phyloP scores from a whole-genome alignment of 2,797 vertebrate genomes.

The Crenichthys baileyi region DNA sequence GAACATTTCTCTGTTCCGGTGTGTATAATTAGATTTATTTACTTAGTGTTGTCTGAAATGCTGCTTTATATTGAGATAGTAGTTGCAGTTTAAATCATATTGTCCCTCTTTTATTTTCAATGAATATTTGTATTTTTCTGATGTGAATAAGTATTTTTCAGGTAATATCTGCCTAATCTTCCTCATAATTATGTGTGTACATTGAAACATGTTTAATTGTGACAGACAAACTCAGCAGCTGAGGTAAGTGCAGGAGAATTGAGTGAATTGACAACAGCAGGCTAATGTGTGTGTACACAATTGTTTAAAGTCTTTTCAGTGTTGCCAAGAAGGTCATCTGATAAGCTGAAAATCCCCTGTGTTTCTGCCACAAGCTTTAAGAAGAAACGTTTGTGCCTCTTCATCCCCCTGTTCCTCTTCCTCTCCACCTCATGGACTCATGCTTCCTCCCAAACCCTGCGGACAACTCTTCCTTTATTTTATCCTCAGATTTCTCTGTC shows the following conservation, averaged over 20 bases:
- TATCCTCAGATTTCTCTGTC: background rate
- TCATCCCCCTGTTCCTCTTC: background rate
- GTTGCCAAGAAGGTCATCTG: constrained; percentile 65
- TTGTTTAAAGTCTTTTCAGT: constrained; percentile 14
- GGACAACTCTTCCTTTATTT: background rate
- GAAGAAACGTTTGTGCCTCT: background rate
- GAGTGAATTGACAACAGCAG: constrained; percentile 22
- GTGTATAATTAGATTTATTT: background rate
- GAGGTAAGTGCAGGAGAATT: constrained; percentile 12
- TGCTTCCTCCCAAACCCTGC: background rate
- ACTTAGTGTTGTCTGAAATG: background rate
- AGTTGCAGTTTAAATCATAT: background rate
- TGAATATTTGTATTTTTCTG: background rate
- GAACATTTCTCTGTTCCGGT: background rate
- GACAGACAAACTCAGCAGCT: background rate
- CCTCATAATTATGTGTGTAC: background rate
- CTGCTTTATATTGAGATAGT: background rate
- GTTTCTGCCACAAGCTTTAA: constrained; percentile 14
- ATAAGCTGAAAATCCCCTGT: constrained; percentile 67
- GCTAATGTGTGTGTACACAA: constrained; percentile 2
- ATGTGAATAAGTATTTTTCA: background rate
- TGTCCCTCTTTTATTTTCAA: background rate
- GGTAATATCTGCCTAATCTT: background rate
- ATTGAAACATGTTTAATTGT: background rate
- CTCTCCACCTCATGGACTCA: background rate